A percentile compares a stretch with the other conserved stretches of the same genome.
Evolutionary conservation across 37 sponge, comb jelly and placozoan genomes (phyloP).

Genomic region (Ephydatia muelleri): DNA sequence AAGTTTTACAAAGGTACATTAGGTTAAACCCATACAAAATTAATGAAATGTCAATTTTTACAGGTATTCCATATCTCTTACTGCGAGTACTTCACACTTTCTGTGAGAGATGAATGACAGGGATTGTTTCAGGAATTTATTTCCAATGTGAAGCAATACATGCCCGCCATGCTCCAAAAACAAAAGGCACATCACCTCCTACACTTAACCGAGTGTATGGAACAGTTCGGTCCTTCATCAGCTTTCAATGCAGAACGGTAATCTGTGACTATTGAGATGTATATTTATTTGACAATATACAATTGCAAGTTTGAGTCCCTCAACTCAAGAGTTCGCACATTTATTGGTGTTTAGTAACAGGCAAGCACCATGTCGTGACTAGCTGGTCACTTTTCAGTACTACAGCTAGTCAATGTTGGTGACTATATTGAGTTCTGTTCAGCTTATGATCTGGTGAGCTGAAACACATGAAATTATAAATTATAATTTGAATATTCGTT

Average conservation of each 20-base stretch:
- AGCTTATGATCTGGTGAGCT: too few relatives aligned
- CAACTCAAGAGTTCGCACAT: conserved; percentile 19
- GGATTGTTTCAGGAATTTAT: conserved; percentile 29
- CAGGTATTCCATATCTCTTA: not conserved
- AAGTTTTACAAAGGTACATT: conserved; percentile 6
- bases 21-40: not conserved
- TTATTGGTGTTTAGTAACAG: conserved; percentile 18
- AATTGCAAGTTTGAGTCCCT: conserved; percentile 22
- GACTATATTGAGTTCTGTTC: too few relatives aligned
- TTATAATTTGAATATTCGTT: too few relatives aligned
- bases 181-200: conserved; percentile 32
- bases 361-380: conserved; percentile 23
- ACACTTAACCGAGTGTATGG: conserved; percentile 33
- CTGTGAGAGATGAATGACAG: conserved; percentile 5
- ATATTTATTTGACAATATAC: conserved; percentile 3
- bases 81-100: not conserved
- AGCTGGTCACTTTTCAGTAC: not conserved
- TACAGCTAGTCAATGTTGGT: too few relatives aligned
- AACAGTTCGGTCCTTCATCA: conserved; percentile 39
- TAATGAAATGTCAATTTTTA: not conserved
- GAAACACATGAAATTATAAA: too few relatives aligned
- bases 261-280: not conserved
- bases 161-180: conserved; percentile 19
- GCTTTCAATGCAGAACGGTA: conserved; percentile 46
- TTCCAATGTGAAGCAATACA: not conserved